Evolutionary conservation across 2,888 invertebrate species (phyloP).

Genomic region (Drosophila phalerata): DNA sequence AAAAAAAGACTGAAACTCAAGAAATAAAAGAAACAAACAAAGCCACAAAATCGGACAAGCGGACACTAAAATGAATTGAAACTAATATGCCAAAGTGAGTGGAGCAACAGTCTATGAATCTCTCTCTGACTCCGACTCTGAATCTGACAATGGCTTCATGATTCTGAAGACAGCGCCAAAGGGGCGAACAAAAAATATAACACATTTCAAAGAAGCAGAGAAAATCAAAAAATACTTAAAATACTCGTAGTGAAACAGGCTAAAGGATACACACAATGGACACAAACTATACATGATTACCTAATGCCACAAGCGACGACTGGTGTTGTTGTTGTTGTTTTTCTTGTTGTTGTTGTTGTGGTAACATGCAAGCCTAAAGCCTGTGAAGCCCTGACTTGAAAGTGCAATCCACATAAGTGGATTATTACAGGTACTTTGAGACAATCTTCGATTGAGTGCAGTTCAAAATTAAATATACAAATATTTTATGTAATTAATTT

Average conservation of each 20-base stretch:
- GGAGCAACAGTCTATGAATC: conserved; percentile 63
- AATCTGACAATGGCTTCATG: conserved; percentile 72
- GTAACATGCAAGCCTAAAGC: conserved; percentile 2
- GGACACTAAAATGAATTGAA: conserved; percentile 82
- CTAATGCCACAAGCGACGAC: conserved; percentile 54
- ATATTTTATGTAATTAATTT: not conserved
- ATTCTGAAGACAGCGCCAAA: conserved; percentile 69
- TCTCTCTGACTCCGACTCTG: conserved; percentile 32
- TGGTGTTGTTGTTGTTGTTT: conserved; percentile 7
- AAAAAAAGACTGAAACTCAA: conserved; percentile 10
- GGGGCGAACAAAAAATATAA: conserved; percentile 35
- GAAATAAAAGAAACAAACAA: conserved; percentile 58
- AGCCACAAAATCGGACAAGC: conserved; percentile 68
- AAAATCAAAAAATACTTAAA: conserved; percentile 2
- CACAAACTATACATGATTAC: conserved; percentile 63
- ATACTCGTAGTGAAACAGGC: conserved; percentile 45
- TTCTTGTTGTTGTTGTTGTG: not conserved
- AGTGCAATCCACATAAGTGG: conserved; percentile 7
- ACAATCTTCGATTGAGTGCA: not conserved
- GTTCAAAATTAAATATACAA: not conserved
- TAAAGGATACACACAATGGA: conserved; percentile 69
- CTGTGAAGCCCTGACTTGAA: not conserved
- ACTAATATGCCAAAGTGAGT: conserved; percentile 82
- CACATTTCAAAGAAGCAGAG: conserved; percentile 3
- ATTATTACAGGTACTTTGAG: conserved; percentile 7